A percentile compares a stretch with the other conserved stretches of the same genome.
Conservation (phyloP, 2,113 vertebrate genomes). For the Etheostoma cragini region DNA sequence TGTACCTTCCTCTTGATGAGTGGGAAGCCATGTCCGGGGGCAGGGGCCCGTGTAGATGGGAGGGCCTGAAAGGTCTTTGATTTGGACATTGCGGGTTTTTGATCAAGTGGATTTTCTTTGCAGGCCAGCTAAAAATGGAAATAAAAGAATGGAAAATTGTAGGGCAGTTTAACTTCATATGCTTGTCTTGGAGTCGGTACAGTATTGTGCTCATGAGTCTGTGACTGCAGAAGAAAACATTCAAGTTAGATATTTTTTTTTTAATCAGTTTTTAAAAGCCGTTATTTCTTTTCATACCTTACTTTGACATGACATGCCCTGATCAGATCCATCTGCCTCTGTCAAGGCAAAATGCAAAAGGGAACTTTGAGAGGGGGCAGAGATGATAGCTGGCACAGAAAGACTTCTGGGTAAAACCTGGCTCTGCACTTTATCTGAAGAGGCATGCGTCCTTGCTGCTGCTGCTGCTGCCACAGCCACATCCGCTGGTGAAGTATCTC, state of each 20-base stretch:
- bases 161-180: not conserved
- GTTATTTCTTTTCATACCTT: slow-evolving; percentile 52
- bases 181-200: not conserved
- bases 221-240: not conserved
- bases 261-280: not conserved
- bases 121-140: slow-evolving; percentile 78
- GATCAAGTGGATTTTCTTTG: slow-evolving; percentile 89
- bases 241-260: not conserved
- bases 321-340: not conserved
- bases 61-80: slow-evolving; percentile 83
- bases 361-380: slow-evolving; percentile 5
- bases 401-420: slow-evolving; percentile 70
- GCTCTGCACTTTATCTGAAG: slow-evolving; percentile 10
- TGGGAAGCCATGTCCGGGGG: slow-evolving; percentile 91
- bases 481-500: not conserved
- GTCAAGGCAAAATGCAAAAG: not conserved
- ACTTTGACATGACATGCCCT: slow-evolving; percentile 18
- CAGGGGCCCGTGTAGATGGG: slow-evolving; percentile 83
- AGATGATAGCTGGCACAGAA: slow-evolving; percentile 83
- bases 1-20: slow-evolving; percentile 95
- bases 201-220: not conserved
- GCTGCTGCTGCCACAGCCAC: slow-evolving; percentile 12
- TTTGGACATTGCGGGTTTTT: slow-evolving; percentile 79
- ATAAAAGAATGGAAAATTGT: not conserved
- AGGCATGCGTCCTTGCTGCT: not conserved